Base-by-base conservation (phyloP, 2,797 vertebrate genomes). In the Phrynocephalus guinanensis region DNA sequence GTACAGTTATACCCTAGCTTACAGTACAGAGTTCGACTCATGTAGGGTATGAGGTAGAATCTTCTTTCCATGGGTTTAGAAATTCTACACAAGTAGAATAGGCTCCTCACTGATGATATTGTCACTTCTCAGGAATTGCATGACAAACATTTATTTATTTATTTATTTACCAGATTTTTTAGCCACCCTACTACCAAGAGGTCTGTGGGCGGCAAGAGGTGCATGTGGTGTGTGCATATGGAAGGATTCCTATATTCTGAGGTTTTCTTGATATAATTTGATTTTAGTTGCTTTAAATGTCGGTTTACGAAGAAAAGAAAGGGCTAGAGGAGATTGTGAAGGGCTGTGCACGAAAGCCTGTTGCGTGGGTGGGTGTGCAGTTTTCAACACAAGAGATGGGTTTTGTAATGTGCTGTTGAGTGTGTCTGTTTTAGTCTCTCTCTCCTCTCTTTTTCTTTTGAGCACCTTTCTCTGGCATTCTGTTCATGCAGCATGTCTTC, bases 381-480 rank as follows among this genome's bases (percentile, higher is more conserved):
- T n/a, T 73, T 91, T 84, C 91, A 73, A 88, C 44, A 82, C 82
- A 78, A 16, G 9, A 6, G 6, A 75, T 83, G 33, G 72, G 86
- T 84, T 90, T 79, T 52, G 82, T 90, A 79, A 91, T 87, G 84
- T 86, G 89, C 88, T 15, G 78, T 90, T 92, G 75, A 87, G 66
- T 24, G 56, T 16, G 28, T 89, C 82, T 28, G 87, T 83, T 93
- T 90, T 48, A 87, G 91, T 18, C 20, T 70, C 90, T 90, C 86
- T 85, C 33, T 22, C 20, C 60, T 63, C 71, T 92, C 87, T 16
- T 63, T 44, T 8, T 68, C 33, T 87, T 66, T 68, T 68, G 48
- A 70, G 76, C 8, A 68, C 30, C 15, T 13, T 26, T 71, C 13
- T 38, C 33, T 92, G 83, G 83, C 67, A 93, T 91, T 92, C 86